Conservation (phyloP, 2,888 invertebrate genomes). For the Lasioglossum vierecki region DNA sequence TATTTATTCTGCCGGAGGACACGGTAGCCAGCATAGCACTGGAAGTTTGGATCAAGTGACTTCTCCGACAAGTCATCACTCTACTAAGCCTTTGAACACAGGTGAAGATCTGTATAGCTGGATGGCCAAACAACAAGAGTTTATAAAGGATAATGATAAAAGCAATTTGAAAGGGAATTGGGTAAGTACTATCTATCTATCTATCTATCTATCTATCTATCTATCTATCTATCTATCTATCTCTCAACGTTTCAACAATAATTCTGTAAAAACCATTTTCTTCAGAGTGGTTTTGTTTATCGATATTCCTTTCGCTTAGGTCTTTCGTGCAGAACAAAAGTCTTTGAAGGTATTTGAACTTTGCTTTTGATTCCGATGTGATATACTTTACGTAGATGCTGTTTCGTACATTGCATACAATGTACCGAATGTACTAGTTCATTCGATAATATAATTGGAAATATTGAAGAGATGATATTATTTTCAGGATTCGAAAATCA, state of each 20-base stretch:
- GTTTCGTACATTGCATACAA: background rate
- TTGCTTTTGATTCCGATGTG: conserved; percentile 31
- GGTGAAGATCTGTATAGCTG: conserved; percentile 97
- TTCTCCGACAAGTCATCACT: conserved; percentile 85
- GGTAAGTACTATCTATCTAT: conserved; percentile 71
- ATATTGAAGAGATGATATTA: background rate
- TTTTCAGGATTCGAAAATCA: conserved; percentile 83
- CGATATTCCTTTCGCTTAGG: conserved; percentile 68
- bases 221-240: too few relatives aligned
- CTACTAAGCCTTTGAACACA: conserved; percentile 85
- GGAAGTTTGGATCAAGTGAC: conserved; percentile 82
- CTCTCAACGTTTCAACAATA: background rate
- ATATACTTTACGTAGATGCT: conserved; percentile 7
- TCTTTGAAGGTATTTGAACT: conserved; percentile 78
- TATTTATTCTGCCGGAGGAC: conserved; percentile 83
- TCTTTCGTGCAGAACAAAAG: conserved; percentile 82
- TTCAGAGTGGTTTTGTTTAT: conserved; percentile 22
- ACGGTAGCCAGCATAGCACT: conserved; percentile 83
- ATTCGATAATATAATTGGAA: background rate
- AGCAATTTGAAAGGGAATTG: conserved; percentile 82
- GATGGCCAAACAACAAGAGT: conserved; percentile 96
- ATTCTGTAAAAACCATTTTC: background rate
- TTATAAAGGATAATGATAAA: conserved; percentile 84
- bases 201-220: too few relatives aligned
- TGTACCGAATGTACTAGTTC: background rate